Percentiles rank a stretch among this genome's conserved stretches.
These are phyloP conservation scores for Macrosteles quadrilineatus DNA, from an alignment of 1,140 invertebrate genomes.

Conservation along the genomic window DNA sequence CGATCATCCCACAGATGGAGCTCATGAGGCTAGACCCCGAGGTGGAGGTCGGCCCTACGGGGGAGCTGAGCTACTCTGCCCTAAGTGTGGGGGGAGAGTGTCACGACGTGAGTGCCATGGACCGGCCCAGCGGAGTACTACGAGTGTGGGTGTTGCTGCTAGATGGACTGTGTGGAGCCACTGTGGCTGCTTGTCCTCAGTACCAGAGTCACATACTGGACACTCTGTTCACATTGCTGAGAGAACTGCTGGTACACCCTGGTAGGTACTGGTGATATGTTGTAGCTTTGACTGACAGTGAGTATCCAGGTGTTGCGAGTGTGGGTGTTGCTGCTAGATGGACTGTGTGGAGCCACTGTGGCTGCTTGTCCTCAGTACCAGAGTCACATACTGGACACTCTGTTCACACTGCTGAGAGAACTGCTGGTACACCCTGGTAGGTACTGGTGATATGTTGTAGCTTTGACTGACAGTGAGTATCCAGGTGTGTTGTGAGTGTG, in stretches of 20 bases:
- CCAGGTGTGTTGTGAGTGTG: too few species aligned
- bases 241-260: constrained; percentile 70
- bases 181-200: constrained; percentile 75
- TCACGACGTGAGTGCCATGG: constrained; percentile 52
- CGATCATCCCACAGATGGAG: constrained; percentile 77
- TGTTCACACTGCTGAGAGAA: too few species aligned
- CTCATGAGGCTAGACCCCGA: constrained; percentile 61
- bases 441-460: too few species aligned
- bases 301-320: too few species aligned
- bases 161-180: constrained; percentile 84
- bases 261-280: too few species aligned
- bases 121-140: constrained; percentile 80
- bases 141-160: constrained; percentile 89
- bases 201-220: constrained; percentile 87
- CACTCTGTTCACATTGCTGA: constrained; percentile 80
- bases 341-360: too few species aligned
- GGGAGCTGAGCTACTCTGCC: constrained; percentile 33
- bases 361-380: too few species aligned
- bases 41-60: constrained; percentile 15
- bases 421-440: too few species aligned
- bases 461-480: too few species aligned
- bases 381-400: too few species aligned
- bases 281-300: too few species aligned
- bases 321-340: too few species aligned
- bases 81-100: constrained; percentile 31